Conservation (phyloP, 2,113 vertebrate species). For the Notothenia coriiceps region DNA sequence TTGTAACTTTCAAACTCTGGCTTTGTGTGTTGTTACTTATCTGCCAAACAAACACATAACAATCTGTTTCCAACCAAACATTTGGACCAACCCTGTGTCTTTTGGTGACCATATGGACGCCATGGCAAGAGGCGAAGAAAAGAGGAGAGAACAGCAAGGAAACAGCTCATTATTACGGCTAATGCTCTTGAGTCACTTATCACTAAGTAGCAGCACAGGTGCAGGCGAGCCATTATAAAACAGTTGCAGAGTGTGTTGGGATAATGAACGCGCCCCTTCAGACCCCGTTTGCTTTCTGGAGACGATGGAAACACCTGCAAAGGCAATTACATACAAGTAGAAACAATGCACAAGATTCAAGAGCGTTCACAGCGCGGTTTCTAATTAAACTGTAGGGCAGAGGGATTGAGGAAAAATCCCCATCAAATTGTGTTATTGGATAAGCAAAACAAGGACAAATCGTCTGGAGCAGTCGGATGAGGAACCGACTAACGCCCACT, state of each 20-base stretch:
- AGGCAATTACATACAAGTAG: slow-evolving; percentile 66
- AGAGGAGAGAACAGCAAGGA: slow-evolving; percentile 43
- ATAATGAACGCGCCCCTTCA: slow-evolving; percentile 66
- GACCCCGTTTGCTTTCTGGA: slow-evolving; percentile 60
- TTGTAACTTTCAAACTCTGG: slow-evolving; percentile 18
- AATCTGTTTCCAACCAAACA: slow-evolving; percentile 2
- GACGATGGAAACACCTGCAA: slow-evolving; percentile 67
- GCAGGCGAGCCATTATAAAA: slow-evolving; percentile 62
- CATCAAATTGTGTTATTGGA: slow-evolving; percentile 51
- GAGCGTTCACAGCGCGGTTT: slow-evolving; percentile 50
- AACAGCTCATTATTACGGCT: slow-evolving; percentile 67
- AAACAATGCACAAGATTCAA: slow-evolving; percentile 57
- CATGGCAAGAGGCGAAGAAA: slow-evolving; percentile 2
- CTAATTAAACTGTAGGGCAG: slow-evolving; percentile 72
- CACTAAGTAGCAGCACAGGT: slow-evolving; percentile 75
- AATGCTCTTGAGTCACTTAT: slow-evolving; percentile 76
- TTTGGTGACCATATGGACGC: slow-evolving; percentile 14
- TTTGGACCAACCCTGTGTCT: slow-evolving; percentile 16
- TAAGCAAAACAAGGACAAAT: slow-evolving; percentile 58
- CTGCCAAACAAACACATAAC: slow-evolving; percentile 13
- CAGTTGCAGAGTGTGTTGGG: slow-evolving; percentile 60
- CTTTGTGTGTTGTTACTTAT: slow-evolving; percentile 5
- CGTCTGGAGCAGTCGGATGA: slow-evolving; percentile 17
- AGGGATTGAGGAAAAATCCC: slow-evolving; percentile 37
- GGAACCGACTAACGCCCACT: neutral